Conservation (phyloP, 2,888 invertebrate species). For the Leptinotarsa peninsularis region DNA sequence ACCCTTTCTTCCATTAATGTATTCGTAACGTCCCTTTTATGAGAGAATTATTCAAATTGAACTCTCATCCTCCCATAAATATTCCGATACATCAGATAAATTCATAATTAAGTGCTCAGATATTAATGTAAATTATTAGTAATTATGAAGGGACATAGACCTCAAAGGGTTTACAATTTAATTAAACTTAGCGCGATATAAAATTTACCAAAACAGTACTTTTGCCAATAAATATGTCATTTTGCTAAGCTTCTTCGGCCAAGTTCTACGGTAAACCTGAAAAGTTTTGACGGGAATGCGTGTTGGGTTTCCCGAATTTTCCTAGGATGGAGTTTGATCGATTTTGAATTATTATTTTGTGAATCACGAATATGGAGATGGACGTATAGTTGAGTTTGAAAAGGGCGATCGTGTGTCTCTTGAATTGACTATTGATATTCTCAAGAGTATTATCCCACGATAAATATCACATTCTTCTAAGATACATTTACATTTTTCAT, state of each 20-base stretch:
- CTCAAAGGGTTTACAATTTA: slow-evolving; percentile 45
- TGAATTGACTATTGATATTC: no score
- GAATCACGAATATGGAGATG: no score
- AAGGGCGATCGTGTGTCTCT: no score
- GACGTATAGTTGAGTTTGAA: no score
- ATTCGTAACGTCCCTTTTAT: slow-evolving; percentile 39
- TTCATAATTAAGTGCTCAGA: slow-evolving; percentile 42
- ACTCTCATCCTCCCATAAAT: slow-evolving; percentile 41
- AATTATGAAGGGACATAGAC: slow-evolving; percentile 33
- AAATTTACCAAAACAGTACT: slow-evolving; percentile 45
- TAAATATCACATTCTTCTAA: no score
- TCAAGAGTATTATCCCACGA: no score
- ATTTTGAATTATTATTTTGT: background rate
- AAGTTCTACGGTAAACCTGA: slow-evolving; percentile 45
- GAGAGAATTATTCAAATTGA: slow-evolving; percentile 43
- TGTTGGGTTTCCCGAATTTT: background rate
- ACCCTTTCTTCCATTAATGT: slow-evolving; percentile 28
- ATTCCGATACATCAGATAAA: slow-evolving; percentile 44
- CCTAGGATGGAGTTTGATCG: background rate
- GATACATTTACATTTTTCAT: no score
- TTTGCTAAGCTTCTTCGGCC: slow-evolving; percentile 47
- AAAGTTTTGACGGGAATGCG: slow-evolving; percentile 22
- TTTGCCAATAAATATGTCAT: slow-evolving; percentile 51
- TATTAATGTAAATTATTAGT: slow-evolving; percentile 41
- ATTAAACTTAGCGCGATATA: slow-evolving; percentile 45